These are phyloP conservation scores for Pseudanteris insignis DNA, from an alignment of 2,888 invertebrate species.

Conservation along the genomic window DNA sequence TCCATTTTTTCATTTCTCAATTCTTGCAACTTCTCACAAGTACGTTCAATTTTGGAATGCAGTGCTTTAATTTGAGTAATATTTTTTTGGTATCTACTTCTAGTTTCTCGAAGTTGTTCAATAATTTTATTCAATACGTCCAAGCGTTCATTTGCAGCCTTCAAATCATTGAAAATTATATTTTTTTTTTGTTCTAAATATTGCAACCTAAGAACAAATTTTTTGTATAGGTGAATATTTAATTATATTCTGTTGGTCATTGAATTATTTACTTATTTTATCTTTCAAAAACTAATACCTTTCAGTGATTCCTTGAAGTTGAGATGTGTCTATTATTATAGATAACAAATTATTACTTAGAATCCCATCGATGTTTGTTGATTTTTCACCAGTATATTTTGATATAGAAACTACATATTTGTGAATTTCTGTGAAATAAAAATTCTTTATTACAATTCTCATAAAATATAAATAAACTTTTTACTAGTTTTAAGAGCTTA, in stretches of 20 bases:
- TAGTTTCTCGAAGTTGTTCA: slow-evolving; percentile 47
- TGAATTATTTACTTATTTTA: too few species aligned
- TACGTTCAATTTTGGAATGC: slow-evolving; percentile 52
- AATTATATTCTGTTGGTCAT: too few species aligned
- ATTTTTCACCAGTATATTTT: slow-evolving; percentile 73
- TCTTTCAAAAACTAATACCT: too few species aligned
- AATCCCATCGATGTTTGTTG: slow-evolving; percentile 71
- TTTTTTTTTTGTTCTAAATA: slow-evolving; percentile 41
- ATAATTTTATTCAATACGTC: slow-evolving; percentile 46
- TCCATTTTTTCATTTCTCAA: slow-evolving; percentile 57
- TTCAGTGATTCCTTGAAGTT: slow-evolving; percentile 64
- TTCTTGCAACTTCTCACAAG: slow-evolving; percentile 47
- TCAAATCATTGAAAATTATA: slow-evolving; percentile 51
- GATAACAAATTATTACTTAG: slow-evolving; percentile 69
- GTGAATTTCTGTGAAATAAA: background rate
- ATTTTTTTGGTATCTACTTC: slow-evolving; percentile 48
- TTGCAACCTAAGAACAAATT: too few species aligned
- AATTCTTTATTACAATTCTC: too few species aligned
- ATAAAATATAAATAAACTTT: too few species aligned
- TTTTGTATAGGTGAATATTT: too few species aligned
- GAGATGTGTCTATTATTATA: slow-evolving; percentile 70
- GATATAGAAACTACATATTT: slow-evolving; percentile 72
- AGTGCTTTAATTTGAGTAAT: slow-evolving; percentile 50
- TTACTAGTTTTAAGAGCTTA: slow-evolving; percentile 66
- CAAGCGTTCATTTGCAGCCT: slow-evolving; percentile 53